Base-by-base conservation (phyloP, 2,888 invertebrate species). In the Norana najaformis region DNA sequence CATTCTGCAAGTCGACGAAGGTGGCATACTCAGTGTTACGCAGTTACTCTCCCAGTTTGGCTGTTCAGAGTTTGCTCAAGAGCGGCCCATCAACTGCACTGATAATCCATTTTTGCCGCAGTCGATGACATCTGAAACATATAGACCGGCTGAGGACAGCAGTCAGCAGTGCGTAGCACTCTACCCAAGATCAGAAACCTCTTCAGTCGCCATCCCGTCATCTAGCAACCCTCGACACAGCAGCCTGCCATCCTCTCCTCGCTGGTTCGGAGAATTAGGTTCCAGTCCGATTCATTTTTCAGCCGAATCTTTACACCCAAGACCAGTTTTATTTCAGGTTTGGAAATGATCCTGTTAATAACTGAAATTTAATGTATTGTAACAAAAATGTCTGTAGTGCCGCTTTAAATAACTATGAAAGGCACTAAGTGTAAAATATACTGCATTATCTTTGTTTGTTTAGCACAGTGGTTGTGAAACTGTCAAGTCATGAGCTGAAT, bases 1-100 rank as follows among this genome's bases (percentile, higher is more conserved):
- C 92, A 97, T 97, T 94, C 95, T 97, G 89, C 96, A 96, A 88
- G 97, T 98, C 82, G 97, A 96, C 92, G 97, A 97, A 93, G 96
- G 96, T 94, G 97, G 97, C 92, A 96, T 97, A 82, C 96, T 97
- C 95, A 97, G 97, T 90, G 95, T 97, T 91, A 97, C 97, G 91
- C 97, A 97, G 88, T 90, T 90, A 39, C 83, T 92, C 69, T 91
- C 91, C 23, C 88, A 90, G 47, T 90, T 92, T 39, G 91, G 91
- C 16, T 88, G 85, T 85, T 89, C 41, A 23, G 91, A 91, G 35
- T 69, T 91, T 47, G 82, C 37, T 69, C 89, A 91, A 47, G 82
- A 88, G 20, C 83, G 85, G 20, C 89, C 38, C 5, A 69, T 36
- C 37, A 35, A 36, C 20, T 82, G 82, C 82, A 36, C 35, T 35